Base-by-base conservation (phyloP, 2,888 invertebrate species). In the Sicus ferrugineus region DNA sequence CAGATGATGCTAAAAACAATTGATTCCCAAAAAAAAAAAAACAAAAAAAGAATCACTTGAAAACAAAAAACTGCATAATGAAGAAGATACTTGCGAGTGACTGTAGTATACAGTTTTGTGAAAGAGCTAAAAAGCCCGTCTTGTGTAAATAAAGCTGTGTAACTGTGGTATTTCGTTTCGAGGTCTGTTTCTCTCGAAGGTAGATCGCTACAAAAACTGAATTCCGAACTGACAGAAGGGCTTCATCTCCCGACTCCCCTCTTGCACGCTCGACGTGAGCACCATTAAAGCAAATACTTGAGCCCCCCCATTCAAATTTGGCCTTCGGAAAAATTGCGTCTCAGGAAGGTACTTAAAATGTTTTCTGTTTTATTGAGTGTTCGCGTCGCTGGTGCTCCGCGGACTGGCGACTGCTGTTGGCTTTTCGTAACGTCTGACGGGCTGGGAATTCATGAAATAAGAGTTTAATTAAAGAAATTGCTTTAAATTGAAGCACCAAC, bases 391-490 rank as follows among this genome's bases (percentile, higher is more conserved):
- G 42, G 16, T 42, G 5, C n/a, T 4, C n/a, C 19, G n/a, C 46
- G 14, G 19, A n/a, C 46, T 46, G 42, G 14, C 58, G n/a, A n/a
- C n/a, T n/a, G n/a, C n/a, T 42, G 42, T 42, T 23, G 61, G 38
- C 16, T 42, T 16, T 26, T 9, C 16, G 38, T 42, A n/a, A 34
- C 7, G 34, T 42, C 19, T 7, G 42, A 23, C 58, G 7, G 48
- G 30, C 67, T 31, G 58, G 74, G 75, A 70, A 75, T 75, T 76
- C 79, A 72, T 80, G 75, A 78, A 81, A 79, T 75, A 77, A 77
- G 76, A 79, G 73, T 77, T 81, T 79, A 79, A 81, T 79, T 80
- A 80, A 78, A 78, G 78, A 79, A 78, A 79, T 75, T 46, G 46
- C 67, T 46, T 42, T 28, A 38, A 59, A 67, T 67, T 21, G 67